A percentile compares a stretch with the other conserved stretches of the same genome.
Evolutionary conservation across 2,113 vertebrate genomes (phyloP).

Genomic region (Bubo scandiacus): DNA sequence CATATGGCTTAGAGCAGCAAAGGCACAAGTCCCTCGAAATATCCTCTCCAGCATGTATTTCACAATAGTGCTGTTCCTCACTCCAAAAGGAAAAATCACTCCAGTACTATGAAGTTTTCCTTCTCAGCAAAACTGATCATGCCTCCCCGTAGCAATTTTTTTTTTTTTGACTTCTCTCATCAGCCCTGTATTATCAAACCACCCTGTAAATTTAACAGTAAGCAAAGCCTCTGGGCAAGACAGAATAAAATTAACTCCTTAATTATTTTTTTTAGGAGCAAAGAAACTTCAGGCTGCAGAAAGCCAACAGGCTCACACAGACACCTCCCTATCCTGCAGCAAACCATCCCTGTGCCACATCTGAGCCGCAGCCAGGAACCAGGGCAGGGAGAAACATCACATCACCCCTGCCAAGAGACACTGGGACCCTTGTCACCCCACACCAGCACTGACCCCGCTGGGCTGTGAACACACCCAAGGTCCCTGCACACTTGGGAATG

Average conservation of each 20-base stretch:
- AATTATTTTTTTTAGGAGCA: not conserved
- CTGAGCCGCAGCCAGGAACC: not conserved
- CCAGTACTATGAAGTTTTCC: not conserved
- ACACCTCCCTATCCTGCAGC: not conserved
- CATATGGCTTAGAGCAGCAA: not conserved
- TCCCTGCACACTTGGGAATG: accelerated
- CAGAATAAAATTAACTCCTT: not conserved
- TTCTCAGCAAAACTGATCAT: not conserved
- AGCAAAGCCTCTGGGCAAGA: not conserved
- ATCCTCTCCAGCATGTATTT: not conserved
- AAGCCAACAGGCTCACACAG: not conserved
- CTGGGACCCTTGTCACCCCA: not conserved
- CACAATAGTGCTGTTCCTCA: not conserved
- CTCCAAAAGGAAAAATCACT: not conserved
- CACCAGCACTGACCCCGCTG: not conserved
- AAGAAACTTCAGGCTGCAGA: not conserved
- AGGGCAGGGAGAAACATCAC: conserved; percentile 65
- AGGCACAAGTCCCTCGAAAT: not conserved
- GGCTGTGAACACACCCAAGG: not conserved
- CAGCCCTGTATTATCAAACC: not conserved
- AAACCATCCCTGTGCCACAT: not conserved
- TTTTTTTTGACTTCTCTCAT: not conserved
- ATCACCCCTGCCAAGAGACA: not conserved
- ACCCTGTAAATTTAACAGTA: not conserved
- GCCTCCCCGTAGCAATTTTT: not conserved